A percentile compares a stretch with the other conserved stretches of the same genome.
These are phyloP conservation scores for Beaufortia kweichowensis DNA, from an alignment of 2,113 vertebrate genomes.

Conservation along the genomic window DNA sequence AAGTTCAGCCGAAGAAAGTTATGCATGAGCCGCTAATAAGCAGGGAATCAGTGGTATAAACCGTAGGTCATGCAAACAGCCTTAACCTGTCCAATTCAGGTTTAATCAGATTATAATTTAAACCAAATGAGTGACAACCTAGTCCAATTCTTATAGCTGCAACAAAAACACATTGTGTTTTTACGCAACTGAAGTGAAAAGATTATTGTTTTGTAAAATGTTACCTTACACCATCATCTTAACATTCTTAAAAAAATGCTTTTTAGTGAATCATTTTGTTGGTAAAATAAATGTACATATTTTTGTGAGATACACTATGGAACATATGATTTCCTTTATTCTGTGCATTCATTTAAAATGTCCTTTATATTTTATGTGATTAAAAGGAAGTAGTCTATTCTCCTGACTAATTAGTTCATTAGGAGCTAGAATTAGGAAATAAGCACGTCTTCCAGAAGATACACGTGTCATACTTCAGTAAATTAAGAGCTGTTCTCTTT, in stretches of 20 bases:
- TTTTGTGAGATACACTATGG: too few species aligned
- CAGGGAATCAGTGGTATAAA: slow-evolving; percentile 5
- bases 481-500: slow-evolving; percentile 33
- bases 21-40: neutral
- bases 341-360: too few species aligned
- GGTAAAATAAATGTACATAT: too few species aligned
- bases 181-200: too few species aligned
- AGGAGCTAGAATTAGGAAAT: neutral
- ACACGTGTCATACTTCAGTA: neutral
- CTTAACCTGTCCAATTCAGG: neutral
- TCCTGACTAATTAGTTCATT: neutral
- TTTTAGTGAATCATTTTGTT: too few species aligned
- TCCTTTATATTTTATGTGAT: neutral
- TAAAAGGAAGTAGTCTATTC: neutral
- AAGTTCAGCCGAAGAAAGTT: neutral
- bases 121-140: neutral
- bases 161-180: too few species aligned
- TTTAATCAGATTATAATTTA: neutral
- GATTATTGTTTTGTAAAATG: too few species aligned
- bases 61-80: neutral
- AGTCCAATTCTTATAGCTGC: too few species aligned
- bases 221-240: too few species aligned
- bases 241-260: too few species aligned
- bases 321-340: too few species aligned
- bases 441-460: neutral